These are phyloP conservation scores for Enteromius viviparus DNA, from an alignment of 2,797 vertebrate genomes.

Conservation along the genomic window DNA sequence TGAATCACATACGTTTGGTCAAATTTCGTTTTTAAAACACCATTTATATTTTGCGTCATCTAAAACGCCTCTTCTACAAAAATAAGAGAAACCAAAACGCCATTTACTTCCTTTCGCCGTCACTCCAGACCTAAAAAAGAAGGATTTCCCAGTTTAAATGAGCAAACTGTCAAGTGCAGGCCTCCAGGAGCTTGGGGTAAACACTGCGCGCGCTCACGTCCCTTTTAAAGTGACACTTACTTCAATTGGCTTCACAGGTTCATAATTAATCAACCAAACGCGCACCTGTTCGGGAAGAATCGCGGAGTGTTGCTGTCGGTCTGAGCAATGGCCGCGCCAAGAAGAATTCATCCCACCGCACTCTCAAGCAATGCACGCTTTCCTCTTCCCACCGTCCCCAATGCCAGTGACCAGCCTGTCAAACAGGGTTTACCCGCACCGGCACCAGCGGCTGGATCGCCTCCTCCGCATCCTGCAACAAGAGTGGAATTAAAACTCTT, in stretches of 20 bases:
- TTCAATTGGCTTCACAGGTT: constrained; percentile 26
- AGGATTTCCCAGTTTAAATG: background rate
- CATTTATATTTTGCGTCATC: background rate
- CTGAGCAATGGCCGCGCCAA: constrained; percentile 54
- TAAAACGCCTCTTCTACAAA: background rate
- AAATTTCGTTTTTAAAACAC: background rate
- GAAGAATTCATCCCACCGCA: constrained; percentile 49
- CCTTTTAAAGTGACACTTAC: background rate
- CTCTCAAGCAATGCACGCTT: constrained; percentile 36
- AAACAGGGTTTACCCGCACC: background rate
- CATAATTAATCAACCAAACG: constrained; percentile 34
- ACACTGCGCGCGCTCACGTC: background rate
- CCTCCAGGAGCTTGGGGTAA: background rate
- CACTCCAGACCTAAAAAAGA: background rate
- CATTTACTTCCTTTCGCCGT: background rate
- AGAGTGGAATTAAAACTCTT: constrained; percentile 72
- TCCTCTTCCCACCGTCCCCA: background rate
- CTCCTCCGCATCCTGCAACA: background rate
- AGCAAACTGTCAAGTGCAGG: background rate
- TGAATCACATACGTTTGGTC: background rate
- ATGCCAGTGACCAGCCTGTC: background rate
- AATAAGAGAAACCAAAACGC: background rate
- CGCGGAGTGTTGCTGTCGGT: background rate
- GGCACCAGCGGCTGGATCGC: background rate
- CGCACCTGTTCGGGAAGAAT: constrained; percentile 37